A percentile compares a stretch with the other conserved stretches of the same genome.
Conservation (phyloP, 2,797 vertebrate genomes). For the Parotocinclus haroldoi region DNA sequence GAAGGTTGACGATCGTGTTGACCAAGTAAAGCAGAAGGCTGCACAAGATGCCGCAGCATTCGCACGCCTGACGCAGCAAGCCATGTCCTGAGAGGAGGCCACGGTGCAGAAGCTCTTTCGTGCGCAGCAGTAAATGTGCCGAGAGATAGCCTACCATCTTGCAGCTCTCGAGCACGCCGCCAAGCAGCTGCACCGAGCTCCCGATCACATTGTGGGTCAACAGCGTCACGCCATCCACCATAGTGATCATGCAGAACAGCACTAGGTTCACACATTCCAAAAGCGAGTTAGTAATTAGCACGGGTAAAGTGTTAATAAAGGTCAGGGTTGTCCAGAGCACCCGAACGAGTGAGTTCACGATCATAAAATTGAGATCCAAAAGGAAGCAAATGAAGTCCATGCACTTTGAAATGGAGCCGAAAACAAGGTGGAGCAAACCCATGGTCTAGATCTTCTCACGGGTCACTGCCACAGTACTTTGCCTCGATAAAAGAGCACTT, state of each 20-base stretch:
- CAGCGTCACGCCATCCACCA: conserved; percentile 61
- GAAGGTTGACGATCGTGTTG: conserved; percentile 88
- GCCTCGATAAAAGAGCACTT: background rate
- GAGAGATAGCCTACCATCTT: conserved; percentile 85
- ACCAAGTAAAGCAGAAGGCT: conserved; percentile 86
- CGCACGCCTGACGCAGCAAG: conserved; percentile 72
- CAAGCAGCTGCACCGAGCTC: conserved; percentile 67
- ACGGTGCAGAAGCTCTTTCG: conserved; percentile 79
- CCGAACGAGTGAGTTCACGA: conserved; percentile 81
- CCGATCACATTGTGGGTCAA: conserved; percentile 65
- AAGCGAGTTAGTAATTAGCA: conserved; percentile 62
- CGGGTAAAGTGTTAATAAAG: conserved; percentile 75
- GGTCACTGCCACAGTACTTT: conserved; percentile 2
- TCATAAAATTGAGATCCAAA: conserved; percentile 85
- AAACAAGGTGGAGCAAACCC: conserved; percentile 66
- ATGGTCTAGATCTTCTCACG: conserved; percentile 40
- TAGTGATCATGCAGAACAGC: conserved; percentile 61
- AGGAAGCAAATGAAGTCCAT: conserved; percentile 71
- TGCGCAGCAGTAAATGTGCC: conserved; percentile 78
- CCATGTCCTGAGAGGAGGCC: conserved; percentile 74
- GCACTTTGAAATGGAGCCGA: conserved; percentile 64
- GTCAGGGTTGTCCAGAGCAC: conserved; percentile 68
- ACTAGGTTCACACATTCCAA: conserved; percentile 71
- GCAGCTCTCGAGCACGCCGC: conserved; percentile 79
- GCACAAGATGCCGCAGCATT: conserved; percentile 78